Evolutionary conservation across 1,140 invertebrate genomes (phyloP), one percentile per base, ranked within the genome.

Genomic region (Dreissena polymorpha): DNA sequence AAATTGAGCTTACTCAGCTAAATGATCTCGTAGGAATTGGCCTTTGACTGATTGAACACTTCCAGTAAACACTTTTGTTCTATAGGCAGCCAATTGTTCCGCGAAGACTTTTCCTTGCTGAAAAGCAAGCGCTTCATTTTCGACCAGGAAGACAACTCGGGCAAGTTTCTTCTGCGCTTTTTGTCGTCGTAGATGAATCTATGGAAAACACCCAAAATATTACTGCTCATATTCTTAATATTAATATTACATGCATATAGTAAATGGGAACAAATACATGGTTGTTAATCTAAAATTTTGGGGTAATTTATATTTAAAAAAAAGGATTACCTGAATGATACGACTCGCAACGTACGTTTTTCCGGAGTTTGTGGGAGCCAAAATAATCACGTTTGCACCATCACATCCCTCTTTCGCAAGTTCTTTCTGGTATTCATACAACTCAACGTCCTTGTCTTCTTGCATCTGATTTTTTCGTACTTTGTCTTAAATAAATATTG

Each of bases 61-160:
- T 39, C 87, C 87, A 18, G 83, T 88, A 25, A 88, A 83, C 0
- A 86, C 76, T 49, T 88, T 85, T 21, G 85, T 84, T n/a, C 81
- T 68, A 25, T 79, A 68, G 21, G 18, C 25, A 23, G 70, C 67
- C 3, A 91, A 79, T 69, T 90, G 90, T 21, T 87, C 85, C 21
- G 78, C 71, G 55, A 89, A 88, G 39, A 83, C 57, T 23, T 88
- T 71, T 0, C 71, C 79, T 75, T 93, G 92, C 71, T 93, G 92
- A 14, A 89, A 74, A 0, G 92, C 89, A 23, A 93, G 80, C 6
- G 87, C 88, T 29, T 88, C 87, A 50, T 88, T 91, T 23, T 91
- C 90, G 0, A 92, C 91, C 23, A 93, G 55, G 51, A 93, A 90
- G 7, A 88, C 86, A 27, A 91, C 88, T 74, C 91, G 91, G 0